Base-by-base conservation (phyloP, 1,140 invertebrate species). In the Dufourea novaeangliae region DNA sequence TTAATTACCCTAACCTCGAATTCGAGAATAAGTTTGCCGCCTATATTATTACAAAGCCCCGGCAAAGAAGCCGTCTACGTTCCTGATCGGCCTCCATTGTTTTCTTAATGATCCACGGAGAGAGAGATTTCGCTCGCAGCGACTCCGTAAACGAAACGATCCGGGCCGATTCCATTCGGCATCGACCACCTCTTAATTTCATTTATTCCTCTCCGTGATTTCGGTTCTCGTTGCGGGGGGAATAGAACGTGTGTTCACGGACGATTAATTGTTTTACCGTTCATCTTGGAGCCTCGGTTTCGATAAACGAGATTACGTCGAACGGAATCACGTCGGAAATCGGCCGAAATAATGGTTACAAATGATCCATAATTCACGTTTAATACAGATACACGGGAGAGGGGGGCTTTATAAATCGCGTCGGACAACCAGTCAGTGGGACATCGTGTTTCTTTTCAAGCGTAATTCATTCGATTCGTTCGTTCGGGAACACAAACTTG, bases 1-100 rank as follows among this genome's bases (percentile, higher is more conserved):
- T 85, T 85, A 85, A 85, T 85, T 85, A 72, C 59, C 62, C 44
- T 71, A 85, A 81, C 73, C 82, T 84, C 82, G 73, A 69, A 41
- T 52, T 50, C 10, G 6, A 46, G 69, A 62, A 52, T 78, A 74
- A 59, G 37, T 50, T 69, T 64, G 64, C 54, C 7, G n/a, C 37
- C 66, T 68, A 37, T 50, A 57, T 68, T 68, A 64, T 71, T 74
- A 69, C 71, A 71, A 83, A 84, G 61, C 61, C 29, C 44, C n/a
- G n/a, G 22, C 12, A 14, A 12, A 50, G 29, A 62, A 32, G 61
- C 17, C n/a, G 27, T 54, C 46, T 46, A 8, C 20, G 6, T 50
- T 50, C 46, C 5, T n/a, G 8, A 27, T 25, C 59, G 32, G 0
- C 41, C 12, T 6, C 10, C n/a, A 52, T 75, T 75, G 69, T 68